Base-by-base conservation (phyloP, 1,140 invertebrate genomes). In the Sweltsa coloradensis region DNA sequence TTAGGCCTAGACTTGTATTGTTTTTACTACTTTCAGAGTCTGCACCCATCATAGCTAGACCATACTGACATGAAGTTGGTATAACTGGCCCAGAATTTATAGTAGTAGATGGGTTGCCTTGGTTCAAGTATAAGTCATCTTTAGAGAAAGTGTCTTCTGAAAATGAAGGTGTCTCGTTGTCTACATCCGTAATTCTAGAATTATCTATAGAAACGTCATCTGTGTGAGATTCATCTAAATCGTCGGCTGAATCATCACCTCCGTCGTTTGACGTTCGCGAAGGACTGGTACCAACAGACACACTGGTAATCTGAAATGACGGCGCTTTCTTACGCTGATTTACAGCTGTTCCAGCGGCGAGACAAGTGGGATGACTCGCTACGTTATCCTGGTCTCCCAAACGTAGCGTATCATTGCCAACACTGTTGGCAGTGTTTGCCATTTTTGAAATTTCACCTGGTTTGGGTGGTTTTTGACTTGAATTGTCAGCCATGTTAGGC, bases 271-370 rank as follows among this genome's bases (percentile, higher is more conserved):
- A 85, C 61, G 79, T 74, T 45, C 81, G 76, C 57, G 79, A 80
- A n/a, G n/a, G n/a, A n/a, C n/a, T n/a, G n/a, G n/a, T n/a, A 55
- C 81, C 81, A 53, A 85, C 79, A 51, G 83, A 89, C 49, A 91
- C 81, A 61, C 83, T 86, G 7, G 89, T 94, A 60, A 94, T 93
- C 72, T 93, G 89, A 71, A 94, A 94, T 45, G 89, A 91, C 60
- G 84, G 86, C 60, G 78, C 85, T 71, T 86, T 87, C 71, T 85
- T 85, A 58, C 74, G 67, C 55, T 66, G 64, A 47, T 54, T 55
- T 27, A 54, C 57, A 22, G 45, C 48, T 53, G 43, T 53, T 58
- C 40, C 57, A 51, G 47, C 37, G 16, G 49, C 52, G 48, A 60
- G 49, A 42, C 49, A 57, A 48, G 57, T 53, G 39, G 54, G 55